Percentiles rank a stretch among this genome's conserved stretches.
phyloP scores from a whole-genome alignment of 2,888 invertebrate genomes.

The Harpalus rubripes region DNA sequence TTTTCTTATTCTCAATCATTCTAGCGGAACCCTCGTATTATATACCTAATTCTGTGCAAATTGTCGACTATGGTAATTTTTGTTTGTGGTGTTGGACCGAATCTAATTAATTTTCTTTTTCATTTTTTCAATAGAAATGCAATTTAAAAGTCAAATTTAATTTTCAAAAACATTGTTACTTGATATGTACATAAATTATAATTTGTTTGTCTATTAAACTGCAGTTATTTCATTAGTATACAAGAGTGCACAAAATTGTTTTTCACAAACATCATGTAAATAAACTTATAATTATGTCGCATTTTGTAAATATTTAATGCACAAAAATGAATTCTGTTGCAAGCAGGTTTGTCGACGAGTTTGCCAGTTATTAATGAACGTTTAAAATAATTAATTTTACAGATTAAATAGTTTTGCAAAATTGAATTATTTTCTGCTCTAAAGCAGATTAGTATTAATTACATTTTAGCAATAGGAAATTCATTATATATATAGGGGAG shows the following conservation, averaged over 20 bases:
- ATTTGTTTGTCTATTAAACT: conserved; percentile 29
- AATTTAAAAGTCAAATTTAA: conserved; percentile 50
- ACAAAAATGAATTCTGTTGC: not conserved
- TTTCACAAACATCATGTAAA: conserved; percentile 22
- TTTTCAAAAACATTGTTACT: conserved; percentile 29
- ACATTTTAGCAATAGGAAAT: not conserved
- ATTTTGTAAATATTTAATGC: not conserved
- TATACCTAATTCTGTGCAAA: not conserved
- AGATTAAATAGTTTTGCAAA: not conserved
- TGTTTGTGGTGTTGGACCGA: not conserved
- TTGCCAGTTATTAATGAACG: not conserved
- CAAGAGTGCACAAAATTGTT: not conserved
- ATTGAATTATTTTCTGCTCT: not conserved
- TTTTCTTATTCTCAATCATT: too few relatives aligned
- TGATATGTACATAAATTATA: conserved; percentile 39
- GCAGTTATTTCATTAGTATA: conserved; percentile 20
- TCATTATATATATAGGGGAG: too few relatives aligned
- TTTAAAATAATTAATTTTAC: conserved; percentile 1
- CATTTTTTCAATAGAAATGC: not conserved
- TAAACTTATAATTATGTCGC: conserved; percentile 14
- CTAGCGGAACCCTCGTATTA: too few relatives aligned
- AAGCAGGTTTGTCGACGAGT: not conserved
- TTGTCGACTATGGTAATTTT: not conserved
- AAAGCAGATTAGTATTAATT: not conserved
- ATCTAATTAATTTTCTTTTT: conserved; percentile 5